phyloP scores from a whole-genome alignment of 2,888 invertebrate genomes.

The Spisula solida region DNA sequence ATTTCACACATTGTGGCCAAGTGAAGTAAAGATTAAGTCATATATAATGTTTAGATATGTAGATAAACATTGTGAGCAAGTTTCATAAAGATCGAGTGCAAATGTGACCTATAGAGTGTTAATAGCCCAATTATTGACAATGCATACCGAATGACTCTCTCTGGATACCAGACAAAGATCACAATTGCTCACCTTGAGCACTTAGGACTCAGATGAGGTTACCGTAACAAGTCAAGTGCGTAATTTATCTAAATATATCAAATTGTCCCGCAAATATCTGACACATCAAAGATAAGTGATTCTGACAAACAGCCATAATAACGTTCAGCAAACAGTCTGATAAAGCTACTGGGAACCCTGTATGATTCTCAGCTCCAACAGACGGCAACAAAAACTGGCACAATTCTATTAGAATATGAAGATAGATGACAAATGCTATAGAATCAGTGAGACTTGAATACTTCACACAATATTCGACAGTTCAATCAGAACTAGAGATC shows the following conservation, averaged over 20 bases:
- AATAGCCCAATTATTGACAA: no score
- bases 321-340: background rate
- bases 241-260: background rate
- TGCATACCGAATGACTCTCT: no score
- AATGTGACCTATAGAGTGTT: no score
- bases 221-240: background rate
- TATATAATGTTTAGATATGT: no score
- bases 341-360: background rate
- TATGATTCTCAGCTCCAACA: background rate
- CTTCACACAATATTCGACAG: background rate
- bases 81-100: no score
- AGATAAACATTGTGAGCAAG: no score
- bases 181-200: no score
- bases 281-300: background rate
- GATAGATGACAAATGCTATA: background rate
- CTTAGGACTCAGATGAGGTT: no score
- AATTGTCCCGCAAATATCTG: background rate
- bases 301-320: background rate
- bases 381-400: background rate
- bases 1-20: no score
- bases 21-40: no score
- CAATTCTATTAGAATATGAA: background rate
- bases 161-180: no score
- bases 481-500: background rate
- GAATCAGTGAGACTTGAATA: conserved; percentile 13